Conservation (phyloP, 2,113 vertebrate genomes). For the Corvus cornix region DNA sequence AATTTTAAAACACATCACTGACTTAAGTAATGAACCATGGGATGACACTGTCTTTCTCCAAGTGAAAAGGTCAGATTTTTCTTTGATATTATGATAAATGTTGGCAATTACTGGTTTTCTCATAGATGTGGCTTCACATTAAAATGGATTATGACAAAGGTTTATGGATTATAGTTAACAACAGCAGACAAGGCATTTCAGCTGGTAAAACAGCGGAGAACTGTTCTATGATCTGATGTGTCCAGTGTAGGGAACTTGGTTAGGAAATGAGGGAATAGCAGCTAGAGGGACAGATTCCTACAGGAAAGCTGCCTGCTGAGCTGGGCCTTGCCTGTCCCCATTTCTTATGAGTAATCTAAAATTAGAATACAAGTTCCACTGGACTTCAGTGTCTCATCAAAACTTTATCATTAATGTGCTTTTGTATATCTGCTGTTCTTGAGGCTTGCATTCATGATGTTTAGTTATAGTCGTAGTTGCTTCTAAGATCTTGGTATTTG, state of each 20-base stretch:
- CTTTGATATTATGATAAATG: background rate
- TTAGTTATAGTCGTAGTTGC: background rate
- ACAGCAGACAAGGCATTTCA: background rate
- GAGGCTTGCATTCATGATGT: background rate
- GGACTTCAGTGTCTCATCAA: background rate
- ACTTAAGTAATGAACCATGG: background rate
- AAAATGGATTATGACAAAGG: background rate
- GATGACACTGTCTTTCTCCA: background rate
- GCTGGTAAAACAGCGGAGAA: background rate
- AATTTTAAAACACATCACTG: background rate
- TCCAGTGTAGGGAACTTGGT: fast-evolving
- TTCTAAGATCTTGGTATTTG: background rate
- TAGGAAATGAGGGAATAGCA: background rate
- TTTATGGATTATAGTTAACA: background rate
- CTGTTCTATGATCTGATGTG: background rate
- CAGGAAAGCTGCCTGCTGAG: background rate
- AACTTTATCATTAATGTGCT: fast-evolving
- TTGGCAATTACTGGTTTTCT: background rate
- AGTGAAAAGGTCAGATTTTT: background rate
- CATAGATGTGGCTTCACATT: fast-evolving
- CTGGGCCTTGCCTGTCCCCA: background rate
- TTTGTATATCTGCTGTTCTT: background rate
- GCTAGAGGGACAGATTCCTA: background rate
- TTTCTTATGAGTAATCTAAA: background rate
- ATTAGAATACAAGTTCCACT: background rate